Percentiles rank a stretch among this genome's conserved stretches.
Evolutionary conservation across 2,888 invertebrate genomes (phyloP).

Genomic region (Dicycla oo): DNA sequence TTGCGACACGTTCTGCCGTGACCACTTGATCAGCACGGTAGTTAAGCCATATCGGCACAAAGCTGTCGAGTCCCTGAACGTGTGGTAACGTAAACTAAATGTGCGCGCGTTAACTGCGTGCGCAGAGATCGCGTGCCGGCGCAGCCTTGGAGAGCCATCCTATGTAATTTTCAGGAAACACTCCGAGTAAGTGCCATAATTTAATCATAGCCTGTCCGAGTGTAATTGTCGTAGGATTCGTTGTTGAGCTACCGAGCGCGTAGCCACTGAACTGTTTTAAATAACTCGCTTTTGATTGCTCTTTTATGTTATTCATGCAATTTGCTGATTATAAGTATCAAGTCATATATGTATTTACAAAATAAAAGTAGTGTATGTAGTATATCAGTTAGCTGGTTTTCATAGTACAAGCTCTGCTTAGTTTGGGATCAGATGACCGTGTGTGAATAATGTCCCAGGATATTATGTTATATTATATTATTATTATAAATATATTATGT

Average conservation of each 20-base stretch:
- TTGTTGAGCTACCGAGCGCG: conserved; percentile 82
- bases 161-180: conserved; percentile 90
- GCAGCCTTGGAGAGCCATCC: conserved; percentile 89
- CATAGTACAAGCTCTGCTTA: too few species aligned
- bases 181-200: conserved; percentile 88
- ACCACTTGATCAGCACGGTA: background rate
- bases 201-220: conserved; percentile 88
- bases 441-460: too few species aligned
- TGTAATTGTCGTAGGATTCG: conserved; percentile 88
- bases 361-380: too few species aligned
- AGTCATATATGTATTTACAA: too few species aligned
- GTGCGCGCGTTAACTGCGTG: conserved; percentile 82
- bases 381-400: too few species aligned
- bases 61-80: conserved; percentile 17
- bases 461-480: too few species aligned
- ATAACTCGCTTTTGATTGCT: conserved; percentile 71
- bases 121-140: conserved; percentile 86
- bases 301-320: conserved; percentile 67
- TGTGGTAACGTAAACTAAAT: conserved; percentile 67
- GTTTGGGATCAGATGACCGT: too few species aligned
- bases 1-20: background rate
- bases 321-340: conserved; percentile 27
- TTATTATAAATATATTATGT: too few species aligned
- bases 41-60: conserved; percentile 6
- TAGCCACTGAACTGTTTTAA: conserved; percentile 74